Base-by-base conservation (phyloP, 1,140 invertebrate genomes). In the Sycobia sp. region DNA sequence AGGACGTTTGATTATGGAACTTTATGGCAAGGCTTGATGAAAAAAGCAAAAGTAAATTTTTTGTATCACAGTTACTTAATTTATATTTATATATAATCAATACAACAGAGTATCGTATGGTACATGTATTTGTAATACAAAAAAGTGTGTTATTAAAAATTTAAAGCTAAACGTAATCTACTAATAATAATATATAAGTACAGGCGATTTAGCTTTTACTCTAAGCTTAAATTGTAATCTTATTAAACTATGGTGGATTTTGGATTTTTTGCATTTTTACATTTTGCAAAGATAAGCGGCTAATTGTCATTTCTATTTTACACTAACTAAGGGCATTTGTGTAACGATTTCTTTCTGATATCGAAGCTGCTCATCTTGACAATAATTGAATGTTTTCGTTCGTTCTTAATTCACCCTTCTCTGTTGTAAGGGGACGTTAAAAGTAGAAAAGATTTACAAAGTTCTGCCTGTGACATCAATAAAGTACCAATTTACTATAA, bases 31-130 rank as follows among this genome's bases (percentile, higher is more conserved):
- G n/a, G n/a, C n/a, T n/a, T n/a, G n/a, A n/a, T n/a, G 13, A 56
- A 56, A 56, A 46, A 46, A 57, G 3, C 11, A 11, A 36, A 34
- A 9, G 13, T 4, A 47, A 41, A 8, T 13, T 20, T 69, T 67
- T 66, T 69, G 64, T 71, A 71, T 71, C 67, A 69, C 69, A 71
- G 69, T 69, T 67, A 69, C 50, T 63, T 65, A 65, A 58, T 61
- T 63, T 64, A 69, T 62, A 67, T 69, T 71, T 66, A 69, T 61
- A 56, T 64, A 67, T 50, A 66, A 65, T 59, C 44, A 53, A 70
- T 65, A 67, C 63, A 66, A 51, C 32, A 20, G 27, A 27, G 29
- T 36, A 59, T 53, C 50, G 56, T 59, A 66, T 38, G 41, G 27
- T 63, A 55, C 54, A 65, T 65, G 29, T 7, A 43, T 27, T 59